Conservation (phyloP, 1,140 invertebrate species). For the Zaprionus kolodkinae region DNA sequence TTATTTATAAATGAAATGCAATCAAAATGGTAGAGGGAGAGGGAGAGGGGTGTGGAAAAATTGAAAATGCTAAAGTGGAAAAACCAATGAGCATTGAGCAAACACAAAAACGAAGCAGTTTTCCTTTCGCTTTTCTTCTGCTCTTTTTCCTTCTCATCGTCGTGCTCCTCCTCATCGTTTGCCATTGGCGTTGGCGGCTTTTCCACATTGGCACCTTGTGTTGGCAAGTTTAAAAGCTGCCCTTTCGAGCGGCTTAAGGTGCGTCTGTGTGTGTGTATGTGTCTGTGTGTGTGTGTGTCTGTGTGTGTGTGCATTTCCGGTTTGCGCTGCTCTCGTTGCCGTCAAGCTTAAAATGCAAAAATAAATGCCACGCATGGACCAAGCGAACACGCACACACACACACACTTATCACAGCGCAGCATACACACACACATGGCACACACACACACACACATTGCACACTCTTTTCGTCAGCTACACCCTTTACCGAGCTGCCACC, state of each 20-base stretch:
- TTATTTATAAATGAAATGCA: slow-evolving; percentile 48
- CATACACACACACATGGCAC: neutral
- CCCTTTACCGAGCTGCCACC: neutral
- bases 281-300: slow-evolving; percentile 31
- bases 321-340: slow-evolving; percentile 57
- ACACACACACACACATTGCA: slow-evolving; percentile 9
- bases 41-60: slow-evolving; percentile 3
- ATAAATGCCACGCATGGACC: slow-evolving; percentile 70
- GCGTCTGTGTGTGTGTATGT: slow-evolving; percentile 6
- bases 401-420: too few species aligned
- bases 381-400: slow-evolving; percentile 21
- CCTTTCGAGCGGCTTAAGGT: slow-evolving; percentile 46
- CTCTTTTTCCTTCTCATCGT: neutral
- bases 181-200: slow-evolving; percentile 49
- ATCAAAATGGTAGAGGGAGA: slow-evolving; percentile 25
- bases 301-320: slow-evolving; percentile 68
- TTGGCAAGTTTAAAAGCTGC: slow-evolving; percentile 70
- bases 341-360: slow-evolving; percentile 76
- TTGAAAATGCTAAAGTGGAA: slow-evolving; percentile 47
- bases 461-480: slow-evolving; percentile 24
- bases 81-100: slow-evolving; percentile 53
- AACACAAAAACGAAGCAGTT: slow-evolving; percentile 69
- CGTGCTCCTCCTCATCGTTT: slow-evolving; percentile 4
- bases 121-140: too few species aligned
- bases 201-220: slow-evolving; percentile 75